phyloP scores from a whole-genome alignment of 2,797 vertebrate genomes.

The Trachops cirrhosus region DNA sequence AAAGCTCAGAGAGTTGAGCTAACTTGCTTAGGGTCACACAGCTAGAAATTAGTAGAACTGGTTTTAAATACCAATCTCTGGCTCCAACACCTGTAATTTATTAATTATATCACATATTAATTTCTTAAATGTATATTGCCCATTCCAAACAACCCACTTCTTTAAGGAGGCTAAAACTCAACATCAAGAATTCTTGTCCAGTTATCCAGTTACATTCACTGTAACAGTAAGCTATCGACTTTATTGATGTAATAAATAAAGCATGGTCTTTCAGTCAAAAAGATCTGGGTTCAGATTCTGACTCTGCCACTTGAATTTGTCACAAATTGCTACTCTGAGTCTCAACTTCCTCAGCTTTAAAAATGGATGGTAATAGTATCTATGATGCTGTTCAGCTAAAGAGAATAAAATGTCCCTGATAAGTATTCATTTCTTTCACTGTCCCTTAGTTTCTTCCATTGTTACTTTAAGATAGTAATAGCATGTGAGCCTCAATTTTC shows the following conservation, averaged over 20 bases:
- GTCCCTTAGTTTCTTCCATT: neutral
- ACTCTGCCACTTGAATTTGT: slow-evolving; percentile 55
- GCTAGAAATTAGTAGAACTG: neutral
- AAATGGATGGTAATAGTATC: slow-evolving; percentile 27
- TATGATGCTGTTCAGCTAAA: neutral
- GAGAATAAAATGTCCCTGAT: neutral
- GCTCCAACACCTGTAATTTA: neutral
- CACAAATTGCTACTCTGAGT: slow-evolving; percentile 51
- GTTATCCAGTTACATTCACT: neutral
- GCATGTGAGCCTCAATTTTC: slow-evolving; percentile 12
- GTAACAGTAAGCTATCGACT: neutral
- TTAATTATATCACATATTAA: neutral
- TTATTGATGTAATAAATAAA: neutral
- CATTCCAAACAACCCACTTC: neutral
- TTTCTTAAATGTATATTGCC: neutral
- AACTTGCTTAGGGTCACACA: neutral
- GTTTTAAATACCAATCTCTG: slow-evolving; percentile 14
- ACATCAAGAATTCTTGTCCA: slow-evolving; percentile 9
- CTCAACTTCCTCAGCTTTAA: slow-evolving; percentile 18
- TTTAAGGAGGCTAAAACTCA: slow-evolving; percentile 7
- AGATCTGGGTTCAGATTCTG: slow-evolving; percentile 8
- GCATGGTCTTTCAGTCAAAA: neutral
- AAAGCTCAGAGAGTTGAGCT: slow-evolving; percentile 10
- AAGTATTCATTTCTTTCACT: neutral
- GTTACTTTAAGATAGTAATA: neutral